Percentiles rank a stretch among this genome's conserved stretches.
phyloP scores from a whole-genome alignment of 2,113 vertebrate species.

The Glareola pratincola region DNA sequence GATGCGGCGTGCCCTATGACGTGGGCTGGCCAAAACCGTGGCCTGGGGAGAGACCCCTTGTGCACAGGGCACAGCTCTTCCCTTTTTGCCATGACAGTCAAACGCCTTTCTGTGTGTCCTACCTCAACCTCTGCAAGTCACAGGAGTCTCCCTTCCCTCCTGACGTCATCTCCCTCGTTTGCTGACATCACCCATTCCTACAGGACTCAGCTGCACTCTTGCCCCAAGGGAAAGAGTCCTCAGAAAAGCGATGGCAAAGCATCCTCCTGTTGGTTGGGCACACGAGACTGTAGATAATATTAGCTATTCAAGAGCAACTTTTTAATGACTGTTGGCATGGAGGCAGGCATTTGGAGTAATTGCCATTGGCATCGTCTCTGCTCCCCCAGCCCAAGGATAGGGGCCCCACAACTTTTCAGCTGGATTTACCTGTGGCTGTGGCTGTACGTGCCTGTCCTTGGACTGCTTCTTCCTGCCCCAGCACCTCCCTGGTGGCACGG shows the following conservation, averaged over 20 bases:
- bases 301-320: not conserved
- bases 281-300: not conserved
- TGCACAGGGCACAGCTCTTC: fast-evolving
- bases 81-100: not conserved
- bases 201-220: not conserved
- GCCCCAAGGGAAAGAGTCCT: not conserved
- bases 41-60: not conserved
- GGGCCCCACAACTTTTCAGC: not conserved
- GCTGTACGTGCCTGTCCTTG: not conserved
- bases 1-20: fast-evolving
- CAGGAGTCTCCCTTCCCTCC: not conserved
- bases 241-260: not conserved
- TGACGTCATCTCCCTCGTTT: fast-evolving
- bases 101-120: not conserved
- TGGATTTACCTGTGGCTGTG: fast-evolving
- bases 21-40: not conserved
- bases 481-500: not conserved
- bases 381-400: not conserved
- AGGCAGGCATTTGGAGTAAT: not conserved
- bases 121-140: not conserved
- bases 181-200: not conserved
- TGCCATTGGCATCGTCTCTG: fast-evolving
- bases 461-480: not conserved
- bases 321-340: not conserved
- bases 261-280: not conserved